Evolutionary conservation across 64 coral and sea anemone species (phyloP).

Genomic region (Platygyra sinensis): DNA sequence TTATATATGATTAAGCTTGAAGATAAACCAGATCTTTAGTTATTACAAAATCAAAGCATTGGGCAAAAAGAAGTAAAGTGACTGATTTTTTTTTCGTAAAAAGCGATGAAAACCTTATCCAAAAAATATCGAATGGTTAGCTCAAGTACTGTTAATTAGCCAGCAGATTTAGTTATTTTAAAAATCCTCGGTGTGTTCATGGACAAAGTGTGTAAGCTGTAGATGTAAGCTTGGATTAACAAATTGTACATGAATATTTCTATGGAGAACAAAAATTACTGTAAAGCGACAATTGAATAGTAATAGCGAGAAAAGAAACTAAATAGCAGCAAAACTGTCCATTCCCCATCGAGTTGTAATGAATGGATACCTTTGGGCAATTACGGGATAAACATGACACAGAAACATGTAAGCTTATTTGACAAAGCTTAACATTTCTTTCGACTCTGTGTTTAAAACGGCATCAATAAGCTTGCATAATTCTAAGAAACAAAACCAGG

Average conservation of each 20-base stretch:
- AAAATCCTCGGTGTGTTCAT: background rate
- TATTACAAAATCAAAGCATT: too few relatives aligned
- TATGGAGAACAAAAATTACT: background rate
- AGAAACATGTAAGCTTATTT: background rate
- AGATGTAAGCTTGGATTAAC: background rate
- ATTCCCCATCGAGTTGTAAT: background rate
- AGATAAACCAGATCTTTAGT: too few relatives aligned
- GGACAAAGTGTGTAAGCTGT: background rate
- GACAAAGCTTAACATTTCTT: background rate
- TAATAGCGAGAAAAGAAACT: background rate
- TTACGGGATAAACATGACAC: slow-evolving; percentile 7
- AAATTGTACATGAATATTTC: background rate
- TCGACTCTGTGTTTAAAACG: background rate
- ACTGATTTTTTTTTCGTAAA: background rate
- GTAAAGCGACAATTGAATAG: background rate
- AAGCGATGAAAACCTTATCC: background rate
- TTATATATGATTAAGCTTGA: too few relatives aligned
- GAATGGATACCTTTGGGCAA: slow-evolving; percentile 33
- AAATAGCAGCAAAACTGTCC: background rate
- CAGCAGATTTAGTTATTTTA: background rate
- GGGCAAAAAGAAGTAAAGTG: background rate
- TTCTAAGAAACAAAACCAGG: background rate
- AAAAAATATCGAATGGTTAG: background rate
- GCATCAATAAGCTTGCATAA: background rate
- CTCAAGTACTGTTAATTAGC: background rate